These are phyloP conservation scores for Oreortyx pictus DNA, from an alignment of 2,797 vertebrate genomes.

Conservation along the genomic window DNA sequence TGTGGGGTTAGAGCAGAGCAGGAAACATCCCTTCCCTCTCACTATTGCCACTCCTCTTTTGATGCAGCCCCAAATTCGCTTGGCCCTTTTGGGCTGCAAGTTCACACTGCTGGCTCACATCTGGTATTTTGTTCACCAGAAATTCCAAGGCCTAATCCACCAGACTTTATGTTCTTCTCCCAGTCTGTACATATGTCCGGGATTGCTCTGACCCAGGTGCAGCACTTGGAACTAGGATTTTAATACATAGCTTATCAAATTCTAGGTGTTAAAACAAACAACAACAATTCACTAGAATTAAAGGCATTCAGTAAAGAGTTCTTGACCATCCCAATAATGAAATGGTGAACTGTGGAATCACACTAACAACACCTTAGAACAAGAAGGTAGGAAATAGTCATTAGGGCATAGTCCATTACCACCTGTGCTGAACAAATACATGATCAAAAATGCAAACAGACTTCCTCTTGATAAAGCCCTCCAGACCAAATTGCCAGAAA, in stretches of 20 bases:
- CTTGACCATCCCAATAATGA: not conserved
- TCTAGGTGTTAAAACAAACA: not conserved
- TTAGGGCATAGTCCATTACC: not conserved
- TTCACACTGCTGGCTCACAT: not conserved
- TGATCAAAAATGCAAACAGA: not conserved
- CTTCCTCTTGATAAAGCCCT: not conserved
- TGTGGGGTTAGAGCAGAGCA: not conserved
- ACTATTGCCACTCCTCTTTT: not conserved
- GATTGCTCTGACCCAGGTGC: not conserved
- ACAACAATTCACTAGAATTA: not conserved
- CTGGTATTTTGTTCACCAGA: not conserved
- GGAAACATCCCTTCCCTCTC: not conserved
- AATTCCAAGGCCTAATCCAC: not conserved
- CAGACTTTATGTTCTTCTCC: not conserved
- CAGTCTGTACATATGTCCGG: not conserved
- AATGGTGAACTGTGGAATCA: not conserved
- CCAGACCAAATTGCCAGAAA: not conserved
- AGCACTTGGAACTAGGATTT: not conserved
- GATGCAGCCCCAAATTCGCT: not conserved
- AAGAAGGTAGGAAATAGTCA: not conserved
- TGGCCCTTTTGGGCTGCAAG: not conserved
- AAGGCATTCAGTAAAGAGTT: not conserved
- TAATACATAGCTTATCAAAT: not conserved
- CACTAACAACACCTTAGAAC: not conserved
- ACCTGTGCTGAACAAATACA: not conserved